phyloP scores from a whole-genome alignment of 2,797 vertebrate species.

The Sebastes steindachneri region DNA sequence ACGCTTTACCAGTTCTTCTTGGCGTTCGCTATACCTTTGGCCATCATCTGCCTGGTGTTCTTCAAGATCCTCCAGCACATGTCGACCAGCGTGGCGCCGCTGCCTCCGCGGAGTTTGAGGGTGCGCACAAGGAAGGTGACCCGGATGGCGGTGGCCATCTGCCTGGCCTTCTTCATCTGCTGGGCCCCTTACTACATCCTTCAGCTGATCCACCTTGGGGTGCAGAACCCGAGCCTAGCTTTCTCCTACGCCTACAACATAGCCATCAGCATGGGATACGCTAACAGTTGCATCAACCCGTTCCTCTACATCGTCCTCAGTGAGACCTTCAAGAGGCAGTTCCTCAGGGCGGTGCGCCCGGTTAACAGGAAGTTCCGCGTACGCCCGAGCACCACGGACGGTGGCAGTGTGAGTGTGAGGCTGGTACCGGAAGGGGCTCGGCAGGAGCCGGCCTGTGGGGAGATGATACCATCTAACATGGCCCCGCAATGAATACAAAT shows the following conservation, averaged over 20 bases:
- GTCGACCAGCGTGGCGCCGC: slow-evolving; percentile 85
- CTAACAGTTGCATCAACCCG: slow-evolving; percentile 91
- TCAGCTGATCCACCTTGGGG: slow-evolving; percentile 86
- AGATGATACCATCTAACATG: slow-evolving; percentile 40
- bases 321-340: slow-evolving; percentile 87
- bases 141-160: slow-evolving; percentile 89
- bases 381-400: slow-evolving; percentile 81
- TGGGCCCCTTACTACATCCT: slow-evolving; percentile 91
- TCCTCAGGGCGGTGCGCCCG: slow-evolving; percentile 80
- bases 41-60: slow-evolving; percentile 86
- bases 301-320: slow-evolving; percentile 88
- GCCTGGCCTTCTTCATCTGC: slow-evolving; percentile 85
- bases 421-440: slow-evolving; percentile 79
- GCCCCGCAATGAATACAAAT: slow-evolving; percentile 26
- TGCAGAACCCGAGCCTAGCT: slow-evolving; percentile 83
- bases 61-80: slow-evolving; percentile 91
- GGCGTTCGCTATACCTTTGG: slow-evolving; percentile 87
- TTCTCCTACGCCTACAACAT: slow-evolving; percentile 88
- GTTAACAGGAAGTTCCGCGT: slow-evolving; percentile 75
- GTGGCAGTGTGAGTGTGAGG: slow-evolving; percentile 82
- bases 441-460: slow-evolving; percentile 20
- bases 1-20: slow-evolving; percentile 90
- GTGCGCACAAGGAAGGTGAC: slow-evolving; percentile 87
- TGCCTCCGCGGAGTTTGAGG: slow-evolving; percentile 84
- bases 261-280: slow-evolving; percentile 89